phyloP scores from a whole-genome alignment of 2,888 invertebrate species.

The Polymixis lichenea region DNA sequence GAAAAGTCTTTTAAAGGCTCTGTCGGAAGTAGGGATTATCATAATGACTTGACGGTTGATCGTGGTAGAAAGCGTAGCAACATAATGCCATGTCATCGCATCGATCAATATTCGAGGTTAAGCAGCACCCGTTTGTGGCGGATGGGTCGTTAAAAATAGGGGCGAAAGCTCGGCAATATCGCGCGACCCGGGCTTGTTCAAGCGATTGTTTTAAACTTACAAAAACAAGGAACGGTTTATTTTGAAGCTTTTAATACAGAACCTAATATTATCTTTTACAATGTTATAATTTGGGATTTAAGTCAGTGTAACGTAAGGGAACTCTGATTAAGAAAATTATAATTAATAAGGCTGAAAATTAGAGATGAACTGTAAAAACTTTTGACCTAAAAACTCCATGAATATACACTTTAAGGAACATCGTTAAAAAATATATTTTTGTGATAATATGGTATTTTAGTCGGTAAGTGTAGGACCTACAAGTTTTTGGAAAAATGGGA shows the following conservation, averaged over 20 bases:
- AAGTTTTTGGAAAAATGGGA: neutral
- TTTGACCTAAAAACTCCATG: too few relatives aligned
- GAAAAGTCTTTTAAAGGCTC: conserved; percentile 10
- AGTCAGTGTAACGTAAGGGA: neutral
- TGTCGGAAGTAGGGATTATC: conserved; percentile 13
- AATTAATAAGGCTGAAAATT: neutral
- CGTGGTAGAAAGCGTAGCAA: conserved; percentile 29
- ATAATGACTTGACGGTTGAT: conserved; percentile 49
- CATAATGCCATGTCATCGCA: conserved; percentile 58
- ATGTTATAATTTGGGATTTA: neutral
- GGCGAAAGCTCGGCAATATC: conserved; percentile 40
- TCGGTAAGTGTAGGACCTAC: neutral
- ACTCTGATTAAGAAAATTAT: neutral
- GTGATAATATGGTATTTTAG: neutral
- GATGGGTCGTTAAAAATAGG: conserved; percentile 52
- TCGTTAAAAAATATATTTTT: neutral
- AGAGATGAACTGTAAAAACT: neutral
- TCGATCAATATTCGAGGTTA: conserved; percentile 65
- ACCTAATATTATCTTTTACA: neutral
- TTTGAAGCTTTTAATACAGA: neutral
- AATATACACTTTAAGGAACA: too few relatives aligned
- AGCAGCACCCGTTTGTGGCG: conserved; percentile 39
- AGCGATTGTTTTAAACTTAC: conserved; percentile 19
- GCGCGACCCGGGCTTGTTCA: conserved; percentile 1
- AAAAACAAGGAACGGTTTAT: neutral